These are phyloP conservation scores for Vannuccia rotundouncinata DNA, from an alignment of 2,888 invertebrate genomes.

Conservation along the genomic window DNA sequence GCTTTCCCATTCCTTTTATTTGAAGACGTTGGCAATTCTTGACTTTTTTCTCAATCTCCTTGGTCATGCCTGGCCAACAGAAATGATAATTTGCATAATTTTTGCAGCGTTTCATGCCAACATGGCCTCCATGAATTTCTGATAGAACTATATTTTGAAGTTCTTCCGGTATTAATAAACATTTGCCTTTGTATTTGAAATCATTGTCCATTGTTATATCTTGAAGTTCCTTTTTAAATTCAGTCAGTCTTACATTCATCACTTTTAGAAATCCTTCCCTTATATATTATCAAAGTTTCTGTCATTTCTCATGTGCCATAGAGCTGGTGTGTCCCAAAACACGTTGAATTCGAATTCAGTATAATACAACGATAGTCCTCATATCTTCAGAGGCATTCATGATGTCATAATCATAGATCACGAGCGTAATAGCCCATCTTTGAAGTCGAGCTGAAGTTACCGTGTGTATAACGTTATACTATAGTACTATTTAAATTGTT, in stretches of 20 bases:
- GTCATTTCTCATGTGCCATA: conserved; percentile 4
- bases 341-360: too few relatives aligned
- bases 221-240: neutral
- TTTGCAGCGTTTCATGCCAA: conserved; percentile 28
- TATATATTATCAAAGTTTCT: neutral
- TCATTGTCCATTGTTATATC: neutral
- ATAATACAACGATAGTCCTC: too few relatives aligned
- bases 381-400: too few relatives aligned
- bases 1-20: conserved; percentile 6
- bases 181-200: conserved; percentile 15
- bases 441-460: too few relatives aligned
- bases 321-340: too few relatives aligned
- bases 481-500: conserved; percentile 9
- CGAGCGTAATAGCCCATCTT: too few relatives aligned
- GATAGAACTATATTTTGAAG: neutral
- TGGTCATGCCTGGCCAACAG: conserved; percentile 16
- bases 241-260: conserved; percentile 14
- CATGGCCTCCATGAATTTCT: conserved; percentile 13
- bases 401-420: too few relatives aligned
- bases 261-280: conserved; percentile 19
- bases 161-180: neutral
- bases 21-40: conserved; percentile 27
- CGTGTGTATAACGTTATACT: neutral
- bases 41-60: conserved; percentile 7
- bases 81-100: neutral